Base-by-base conservation (phyloP, 2,797 vertebrate species). In the Takifugu ocellatus region DNA sequence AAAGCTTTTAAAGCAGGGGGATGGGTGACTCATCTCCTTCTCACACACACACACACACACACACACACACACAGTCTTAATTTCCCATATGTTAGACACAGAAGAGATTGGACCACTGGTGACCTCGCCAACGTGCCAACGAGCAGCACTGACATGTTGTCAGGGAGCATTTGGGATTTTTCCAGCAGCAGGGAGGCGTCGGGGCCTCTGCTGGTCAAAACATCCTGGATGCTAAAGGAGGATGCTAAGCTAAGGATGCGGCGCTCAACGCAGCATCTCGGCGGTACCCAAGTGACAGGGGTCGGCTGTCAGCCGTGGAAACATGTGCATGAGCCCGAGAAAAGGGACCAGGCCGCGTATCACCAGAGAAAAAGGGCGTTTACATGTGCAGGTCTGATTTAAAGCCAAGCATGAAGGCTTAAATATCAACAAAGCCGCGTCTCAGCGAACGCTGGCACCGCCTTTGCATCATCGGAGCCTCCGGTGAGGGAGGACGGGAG, bases 371-470 rank as follows among this genome's bases (percentile, higher is more conserved):
- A 39, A 39, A 39, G 6, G 2, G 6, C 7, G 33, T 12, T 25
- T 2, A 2, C 10, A 31, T 2, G 27, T 3, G 4, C 1, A 21
- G 24, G 4, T 33, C 5, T 44, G 50, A 56, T 16, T 15, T 26
- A 3, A 44, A 25, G 43, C 0, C 16, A 25, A 51, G 55, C 45
- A 11, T 39, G 29, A 4, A 10, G 16, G 14, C 61, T 54, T 36
- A 31, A 44, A 51, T 1, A 11, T 14, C 14, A n/a, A 7, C 14
- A 7, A 63, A 45, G 0, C 57, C 42, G 57, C 55, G 75, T 55
- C 66, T 82, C 81, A 66, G 70, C 81, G 72, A 79, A 70, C 81
- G 83, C 74, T 78, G 88, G 84, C 87, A 84, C 83, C 88, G 87
- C 86, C 88, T 90, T 81, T 84, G 70, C 83, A 84, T 85, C 85